These are phyloP conservation scores for Agrilus mali DNA, from an alignment of 2,888 invertebrate genomes.

Conservation along the genomic window DNA sequence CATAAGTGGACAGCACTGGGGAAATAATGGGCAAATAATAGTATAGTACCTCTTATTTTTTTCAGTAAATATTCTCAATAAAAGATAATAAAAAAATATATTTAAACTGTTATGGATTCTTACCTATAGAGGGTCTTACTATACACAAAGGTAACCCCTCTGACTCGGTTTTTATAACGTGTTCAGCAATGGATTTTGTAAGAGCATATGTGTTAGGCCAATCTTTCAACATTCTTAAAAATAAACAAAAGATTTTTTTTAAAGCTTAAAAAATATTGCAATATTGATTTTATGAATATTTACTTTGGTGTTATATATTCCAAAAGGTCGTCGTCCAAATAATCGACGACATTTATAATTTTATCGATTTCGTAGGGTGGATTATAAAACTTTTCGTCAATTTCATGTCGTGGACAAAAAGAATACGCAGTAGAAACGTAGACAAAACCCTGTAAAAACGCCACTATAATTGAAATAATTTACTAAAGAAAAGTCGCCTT, in stretches of 20 bases:
- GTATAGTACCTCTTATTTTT: too few species aligned
- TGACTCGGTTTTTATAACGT: slow-evolving; percentile 41
- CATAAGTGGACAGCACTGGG: background rate
- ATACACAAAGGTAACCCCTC: slow-evolving; percentile 50
- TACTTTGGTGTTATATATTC: slow-evolving; percentile 34
- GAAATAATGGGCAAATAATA: too few species aligned
- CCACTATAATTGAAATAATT: slow-evolving; percentile 25
- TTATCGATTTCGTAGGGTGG: slow-evolving; percentile 40
- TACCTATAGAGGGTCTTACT: slow-evolving; percentile 53
- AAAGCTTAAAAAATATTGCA: too few species aligned
- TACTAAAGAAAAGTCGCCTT: slow-evolving; percentile 13
- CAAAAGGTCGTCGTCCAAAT: slow-evolving; percentile 21
- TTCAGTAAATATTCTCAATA: too few species aligned
- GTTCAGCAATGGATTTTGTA: slow-evolving; percentile 61
- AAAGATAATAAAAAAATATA: too few species aligned
- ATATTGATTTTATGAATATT: slow-evolving; percentile 16
- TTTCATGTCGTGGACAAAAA: slow-evolving; percentile 50
- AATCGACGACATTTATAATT: slow-evolving; percentile 31
- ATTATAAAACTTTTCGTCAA: slow-evolving; percentile 56
- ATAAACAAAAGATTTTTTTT: slow-evolving; percentile 5
- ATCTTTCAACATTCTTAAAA: slow-evolving; percentile 35
- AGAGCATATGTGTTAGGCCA: slow-evolving; percentile 65
- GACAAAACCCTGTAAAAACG: slow-evolving; percentile 44
- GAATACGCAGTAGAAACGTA: slow-evolving; percentile 76
- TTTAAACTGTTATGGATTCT: too few species aligned